These are phyloP conservation scores for Pomacea canaliculata DNA, from an alignment of 2,888 invertebrate genomes.

Conservation along the genomic window DNA sequence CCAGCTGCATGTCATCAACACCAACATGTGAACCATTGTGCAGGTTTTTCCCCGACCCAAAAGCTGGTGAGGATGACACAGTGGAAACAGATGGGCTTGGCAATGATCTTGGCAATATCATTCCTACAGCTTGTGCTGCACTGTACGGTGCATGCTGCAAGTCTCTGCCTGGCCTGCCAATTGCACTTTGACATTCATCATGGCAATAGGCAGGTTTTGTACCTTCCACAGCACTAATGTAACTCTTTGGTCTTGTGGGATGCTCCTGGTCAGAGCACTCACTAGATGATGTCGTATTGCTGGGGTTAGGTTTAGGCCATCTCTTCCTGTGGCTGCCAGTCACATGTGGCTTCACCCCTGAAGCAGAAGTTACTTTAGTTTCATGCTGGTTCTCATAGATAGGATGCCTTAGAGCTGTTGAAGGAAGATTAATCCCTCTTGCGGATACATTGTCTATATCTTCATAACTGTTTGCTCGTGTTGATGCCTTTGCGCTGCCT, in stretches of 20 bases:
- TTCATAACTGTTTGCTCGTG: conserved; percentile 32
- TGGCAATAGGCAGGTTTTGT: not conserved
- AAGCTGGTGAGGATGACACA: not conserved
- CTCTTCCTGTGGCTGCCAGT: not conserved
- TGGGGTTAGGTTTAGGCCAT: not conserved
- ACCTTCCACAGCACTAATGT: conserved; percentile 32
- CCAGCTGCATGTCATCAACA: conserved; percentile 1
- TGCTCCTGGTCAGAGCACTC: conserved; percentile 6
- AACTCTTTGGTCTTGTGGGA: conserved; percentile 33
- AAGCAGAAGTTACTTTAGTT: not conserved
- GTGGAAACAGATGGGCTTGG: not conserved
- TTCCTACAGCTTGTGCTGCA: not conserved
- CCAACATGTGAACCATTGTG: not conserved
- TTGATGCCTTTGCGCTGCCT: not conserved
- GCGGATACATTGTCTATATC: conserved; percentile 34
- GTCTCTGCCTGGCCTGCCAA: not conserved
- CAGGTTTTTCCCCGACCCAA: not conserved
- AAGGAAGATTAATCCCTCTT: not conserved
- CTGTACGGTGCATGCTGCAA: not conserved
- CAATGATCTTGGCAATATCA: not conserved
- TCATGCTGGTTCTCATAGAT: conserved; percentile 20
- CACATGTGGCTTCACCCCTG: not conserved
- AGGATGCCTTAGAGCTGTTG: not conserved
- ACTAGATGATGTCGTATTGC: not conserved
- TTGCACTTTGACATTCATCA: not conserved